phyloP scores from a whole-genome alignment of 1,140 invertebrate genomes.

The Hermetia illucens region DNA sequence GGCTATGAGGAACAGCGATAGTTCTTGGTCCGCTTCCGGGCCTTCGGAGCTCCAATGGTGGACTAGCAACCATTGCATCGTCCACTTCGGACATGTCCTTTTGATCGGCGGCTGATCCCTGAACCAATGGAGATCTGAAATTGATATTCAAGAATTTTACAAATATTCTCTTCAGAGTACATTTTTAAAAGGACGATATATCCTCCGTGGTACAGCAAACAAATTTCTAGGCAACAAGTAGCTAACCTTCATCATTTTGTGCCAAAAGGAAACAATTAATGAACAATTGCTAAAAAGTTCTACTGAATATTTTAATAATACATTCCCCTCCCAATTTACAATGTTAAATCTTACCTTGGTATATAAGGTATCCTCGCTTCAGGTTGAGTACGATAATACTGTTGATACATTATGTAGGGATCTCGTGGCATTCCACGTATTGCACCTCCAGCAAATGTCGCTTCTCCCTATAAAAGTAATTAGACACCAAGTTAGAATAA shows the following conservation, averaged over 20 bases:
- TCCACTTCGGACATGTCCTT: slow-evolving; percentile 16
- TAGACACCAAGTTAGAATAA: slow-evolving; percentile 8
- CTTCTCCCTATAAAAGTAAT: slow-evolving; percentile 43
- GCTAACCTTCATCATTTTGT: neutral
- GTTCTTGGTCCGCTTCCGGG: slow-evolving; percentile 30
- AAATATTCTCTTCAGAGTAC: no score
- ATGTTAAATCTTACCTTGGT: slow-evolving; percentile 22
- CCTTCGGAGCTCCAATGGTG: slow-evolving; percentile 54
- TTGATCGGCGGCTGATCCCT: slow-evolving; percentile 3
- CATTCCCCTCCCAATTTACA: no score
- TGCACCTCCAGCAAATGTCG: slow-evolving; percentile 25
- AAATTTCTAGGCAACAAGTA: no score
- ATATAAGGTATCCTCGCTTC: slow-evolving; percentile 36
- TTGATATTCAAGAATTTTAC: no score
- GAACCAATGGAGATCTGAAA: slow-evolving; percentile 2
- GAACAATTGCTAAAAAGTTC: neutral
- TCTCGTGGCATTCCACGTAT: slow-evolving; percentile 24
- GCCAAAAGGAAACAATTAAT: neutral
- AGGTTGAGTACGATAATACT: slow-evolving; percentile 50
- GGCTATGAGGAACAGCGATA: slow-evolving; percentile 35
- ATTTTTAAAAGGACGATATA: no score
- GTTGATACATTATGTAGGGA: slow-evolving; percentile 47
- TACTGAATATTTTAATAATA: neutral
- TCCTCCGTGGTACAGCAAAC: no score
- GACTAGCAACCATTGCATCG: slow-evolving; percentile 41